Percentiles rank a stretch among this genome's conserved stretches.
These are phyloP conservation scores for Oriolus oriolus DNA, from an alignment of 2,113 vertebrate species.

Conservation along the genomic window DNA sequence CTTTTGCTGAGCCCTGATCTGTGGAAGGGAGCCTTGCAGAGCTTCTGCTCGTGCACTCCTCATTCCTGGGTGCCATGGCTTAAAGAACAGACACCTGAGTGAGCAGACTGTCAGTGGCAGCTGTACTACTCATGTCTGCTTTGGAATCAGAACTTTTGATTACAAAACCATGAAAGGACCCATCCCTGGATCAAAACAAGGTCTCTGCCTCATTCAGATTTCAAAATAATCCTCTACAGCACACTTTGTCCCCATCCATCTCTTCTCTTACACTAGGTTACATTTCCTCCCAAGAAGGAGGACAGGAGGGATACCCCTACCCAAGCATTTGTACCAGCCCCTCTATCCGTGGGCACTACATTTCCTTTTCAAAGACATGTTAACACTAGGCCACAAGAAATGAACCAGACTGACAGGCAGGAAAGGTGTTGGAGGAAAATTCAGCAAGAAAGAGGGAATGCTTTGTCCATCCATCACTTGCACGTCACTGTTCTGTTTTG, in stretches of 20 bases:
- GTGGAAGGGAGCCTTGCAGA: neutral
- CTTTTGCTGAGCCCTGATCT: neutral
- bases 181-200: neutral
- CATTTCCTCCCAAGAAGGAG: neutral
- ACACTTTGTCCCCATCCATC: neutral
- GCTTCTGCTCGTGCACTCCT: neutral
- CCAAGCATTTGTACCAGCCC: neutral
- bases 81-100: neutral
- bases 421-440: neutral
- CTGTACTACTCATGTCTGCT: neutral
- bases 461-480: neutral
- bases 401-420: neutral
- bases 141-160: neutral
- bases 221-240: neutral
- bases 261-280: neutral
- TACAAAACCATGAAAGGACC: neutral
- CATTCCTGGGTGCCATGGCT: neutral
- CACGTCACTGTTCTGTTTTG: neutral
- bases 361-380: neutral
- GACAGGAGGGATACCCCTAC: neutral
- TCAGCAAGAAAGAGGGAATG: neutral
- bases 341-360: neutral
- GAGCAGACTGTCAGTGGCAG: neutral
- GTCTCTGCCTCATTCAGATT: neutral
- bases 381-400: neutral